phyloP scores from a whole-genome alignment of 2,888 invertebrate genomes.

The Leptinotarsa juncta region DNA sequence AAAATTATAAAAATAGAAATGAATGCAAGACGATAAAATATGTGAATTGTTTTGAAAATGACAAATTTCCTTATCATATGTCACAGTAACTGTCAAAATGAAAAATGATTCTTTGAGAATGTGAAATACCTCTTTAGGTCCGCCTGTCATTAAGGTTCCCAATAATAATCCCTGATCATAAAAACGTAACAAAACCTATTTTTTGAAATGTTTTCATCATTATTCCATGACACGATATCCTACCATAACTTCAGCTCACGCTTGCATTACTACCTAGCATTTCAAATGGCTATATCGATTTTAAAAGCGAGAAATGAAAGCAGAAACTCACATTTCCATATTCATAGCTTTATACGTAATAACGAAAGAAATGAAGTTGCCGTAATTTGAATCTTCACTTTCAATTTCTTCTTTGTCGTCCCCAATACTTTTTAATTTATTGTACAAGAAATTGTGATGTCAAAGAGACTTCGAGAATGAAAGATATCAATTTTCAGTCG shows the following conservation, averaged over 20 bases:
- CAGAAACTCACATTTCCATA: not conserved
- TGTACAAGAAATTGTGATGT: too few relatives aligned
- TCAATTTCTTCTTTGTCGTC: not conserved
- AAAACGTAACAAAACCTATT: not conserved
- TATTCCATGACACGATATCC: conserved; percentile 6
- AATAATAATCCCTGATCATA: not conserved
- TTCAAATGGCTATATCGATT: conserved; percentile 1
- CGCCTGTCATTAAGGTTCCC: not conserved
- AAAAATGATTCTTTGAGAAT: too few relatives aligned
- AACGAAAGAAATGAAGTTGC: not conserved
- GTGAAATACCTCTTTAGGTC: too few relatives aligned
- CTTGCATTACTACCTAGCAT: not conserved
- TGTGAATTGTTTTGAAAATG: too few relatives aligned
- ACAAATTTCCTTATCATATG: too few relatives aligned
- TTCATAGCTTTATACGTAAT: not conserved
- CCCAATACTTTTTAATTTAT: too few relatives aligned
- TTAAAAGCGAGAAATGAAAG: conserved; percentile 3
- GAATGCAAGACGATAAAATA: too few relatives aligned
- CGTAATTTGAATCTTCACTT: not conserved
- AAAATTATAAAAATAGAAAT: too few relatives aligned
- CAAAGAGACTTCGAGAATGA: too few relatives aligned
- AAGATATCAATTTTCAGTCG: too few relatives aligned
- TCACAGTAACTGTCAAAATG: too few relatives aligned
- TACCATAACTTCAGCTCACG: not conserved
- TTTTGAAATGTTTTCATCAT: not conserved